Percentiles rank a stretch among this genome's conserved stretches.
phyloP scores from a whole-genome alignment of 2,888 invertebrate species.

The Lordiphosa fenestrarum region DNA sequence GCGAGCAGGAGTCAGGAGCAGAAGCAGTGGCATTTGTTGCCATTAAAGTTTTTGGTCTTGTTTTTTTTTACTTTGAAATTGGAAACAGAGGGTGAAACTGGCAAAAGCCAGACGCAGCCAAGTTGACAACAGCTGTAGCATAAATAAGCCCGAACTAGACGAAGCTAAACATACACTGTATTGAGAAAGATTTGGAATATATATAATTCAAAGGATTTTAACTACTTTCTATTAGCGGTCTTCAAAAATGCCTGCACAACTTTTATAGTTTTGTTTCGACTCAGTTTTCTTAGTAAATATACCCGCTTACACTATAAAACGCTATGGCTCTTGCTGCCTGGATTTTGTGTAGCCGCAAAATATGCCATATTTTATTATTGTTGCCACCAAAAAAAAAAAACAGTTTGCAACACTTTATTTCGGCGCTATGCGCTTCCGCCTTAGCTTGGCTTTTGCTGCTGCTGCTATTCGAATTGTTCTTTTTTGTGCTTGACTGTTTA shows the following conservation, averaged over 20 bases:
- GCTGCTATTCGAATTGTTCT: constrained; percentile 12
- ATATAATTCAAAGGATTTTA: too few relatives aligned
- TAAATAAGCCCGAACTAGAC: constrained; percentile 8
- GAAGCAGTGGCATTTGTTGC: constrained; percentile 55
- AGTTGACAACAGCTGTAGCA: constrained; percentile 15
- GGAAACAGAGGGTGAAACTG: constrained; percentile 33
- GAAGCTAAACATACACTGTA: constrained; percentile 5
- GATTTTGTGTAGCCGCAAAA: constrained; percentile 51
- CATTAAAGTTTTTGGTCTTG: constrained; percentile 47
- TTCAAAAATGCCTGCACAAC: background rate
- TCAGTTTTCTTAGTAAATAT: constrained; percentile 8
- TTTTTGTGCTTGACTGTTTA: constrained; percentile 8
- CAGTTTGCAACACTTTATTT: constrained; percentile 73
- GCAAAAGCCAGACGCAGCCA: constrained; percentile 7
- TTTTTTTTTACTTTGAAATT: constrained; percentile 48
- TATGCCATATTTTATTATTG: constrained; percentile 71
- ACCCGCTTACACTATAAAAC: constrained; percentile 16
- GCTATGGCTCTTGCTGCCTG: constrained; percentile 7
- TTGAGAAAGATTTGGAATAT: too few relatives aligned
- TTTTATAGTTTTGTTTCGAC: background rate
- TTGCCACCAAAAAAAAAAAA: constrained; percentile 42
- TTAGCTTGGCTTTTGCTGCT: constrained; percentile 18
- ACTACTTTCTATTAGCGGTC: too few relatives aligned
- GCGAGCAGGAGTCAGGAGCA: constrained; percentile 8
- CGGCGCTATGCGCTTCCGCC: constrained; percentile 59